A percentile compares a stretch with the other conserved stretches of the same genome.
These are phyloP conservation scores for Crematogaster levior DNA, from an alignment of 2,888 invertebrate genomes.

Conservation along the genomic window DNA sequence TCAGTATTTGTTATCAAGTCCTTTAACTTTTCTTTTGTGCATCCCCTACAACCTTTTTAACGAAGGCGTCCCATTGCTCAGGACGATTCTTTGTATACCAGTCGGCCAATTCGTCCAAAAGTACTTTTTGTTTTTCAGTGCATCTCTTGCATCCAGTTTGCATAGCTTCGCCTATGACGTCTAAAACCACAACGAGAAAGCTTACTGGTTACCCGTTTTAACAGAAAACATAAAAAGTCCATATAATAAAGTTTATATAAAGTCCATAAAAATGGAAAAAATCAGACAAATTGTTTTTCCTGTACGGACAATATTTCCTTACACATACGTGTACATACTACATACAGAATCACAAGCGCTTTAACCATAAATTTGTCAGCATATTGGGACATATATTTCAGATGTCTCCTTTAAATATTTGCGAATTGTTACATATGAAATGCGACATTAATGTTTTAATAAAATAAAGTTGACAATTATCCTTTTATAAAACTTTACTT, in stretches of 20 bases:
- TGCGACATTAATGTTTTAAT: too few species aligned
- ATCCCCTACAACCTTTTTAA: background rate
- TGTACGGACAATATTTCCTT: background rate
- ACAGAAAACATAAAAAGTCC: background rate
- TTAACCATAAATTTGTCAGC: too few species aligned
- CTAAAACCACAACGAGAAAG: background rate
- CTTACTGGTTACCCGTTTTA: background rate
- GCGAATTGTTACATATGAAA: too few species aligned
- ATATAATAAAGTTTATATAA: too few species aligned
- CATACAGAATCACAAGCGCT: too few species aligned
- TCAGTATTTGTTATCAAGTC: background rate
- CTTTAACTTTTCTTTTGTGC: background rate
- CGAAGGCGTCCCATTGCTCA: background rate
- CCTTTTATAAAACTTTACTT: too few species aligned
- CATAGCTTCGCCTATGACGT: background rate
- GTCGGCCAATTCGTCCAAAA: background rate
- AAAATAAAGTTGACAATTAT: too few species aligned
- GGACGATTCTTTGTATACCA: background rate
- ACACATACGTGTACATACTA: too few species aligned
- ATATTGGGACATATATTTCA: too few species aligned
- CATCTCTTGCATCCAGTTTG: conserved; percentile 6
- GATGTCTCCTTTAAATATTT: too few species aligned
- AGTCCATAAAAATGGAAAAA: background rate
- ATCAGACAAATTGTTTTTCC: background rate
- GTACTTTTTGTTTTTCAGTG: background rate